Evolutionary conservation across 2,113 vertebrate species (phyloP).

Genomic region (Stigmatopora nigra): DNA sequence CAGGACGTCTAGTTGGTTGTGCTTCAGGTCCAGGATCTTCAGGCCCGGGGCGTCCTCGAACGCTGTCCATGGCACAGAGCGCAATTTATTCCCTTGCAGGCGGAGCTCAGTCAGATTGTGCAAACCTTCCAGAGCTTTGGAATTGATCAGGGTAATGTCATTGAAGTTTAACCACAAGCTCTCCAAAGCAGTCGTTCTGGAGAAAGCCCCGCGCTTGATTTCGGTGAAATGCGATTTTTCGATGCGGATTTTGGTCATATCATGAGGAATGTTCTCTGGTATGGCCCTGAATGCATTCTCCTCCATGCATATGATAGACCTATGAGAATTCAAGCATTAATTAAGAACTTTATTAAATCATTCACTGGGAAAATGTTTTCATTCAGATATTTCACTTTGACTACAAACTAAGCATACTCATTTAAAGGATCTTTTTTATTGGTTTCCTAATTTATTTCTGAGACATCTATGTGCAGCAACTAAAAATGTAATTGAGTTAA

Average conservation of each 20-base stretch:
- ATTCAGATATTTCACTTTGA: no score
- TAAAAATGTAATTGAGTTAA: background rate
- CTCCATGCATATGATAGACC: slow-evolving; percentile 79
- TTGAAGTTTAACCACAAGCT: slow-evolving; percentile 91
- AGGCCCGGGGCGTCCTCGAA: slow-evolving; percentile 77
- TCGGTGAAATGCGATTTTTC: slow-evolving; percentile 85
- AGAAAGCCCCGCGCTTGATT: slow-evolving; percentile 74
- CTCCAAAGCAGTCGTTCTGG: slow-evolving; percentile 68
- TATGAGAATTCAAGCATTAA: slow-evolving; percentile 9
- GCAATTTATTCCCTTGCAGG: slow-evolving; percentile 82
- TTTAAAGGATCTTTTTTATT: background rate
- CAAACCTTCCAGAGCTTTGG: slow-evolving; percentile 75
- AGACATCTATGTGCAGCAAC: background rate
- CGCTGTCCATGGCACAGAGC: slow-evolving; percentile 87
- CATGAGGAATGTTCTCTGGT: slow-evolving; percentile 73
- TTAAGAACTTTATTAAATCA: background rate
- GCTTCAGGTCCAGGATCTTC: slow-evolving; percentile 84
- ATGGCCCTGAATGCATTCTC: slow-evolving; percentile 72
- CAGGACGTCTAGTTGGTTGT: slow-evolving; percentile 80
- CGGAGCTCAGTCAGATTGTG: slow-evolving; percentile 77
- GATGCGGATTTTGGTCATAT: slow-evolving; percentile 82
- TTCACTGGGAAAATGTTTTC: no score
- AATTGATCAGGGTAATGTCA: slow-evolving; percentile 80
- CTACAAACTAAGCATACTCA: no score
- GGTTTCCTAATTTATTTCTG: background rate